phyloP scores from a whole-genome alignment of 2,113 vertebrate species.

The Dipodomys ordii region DNA sequence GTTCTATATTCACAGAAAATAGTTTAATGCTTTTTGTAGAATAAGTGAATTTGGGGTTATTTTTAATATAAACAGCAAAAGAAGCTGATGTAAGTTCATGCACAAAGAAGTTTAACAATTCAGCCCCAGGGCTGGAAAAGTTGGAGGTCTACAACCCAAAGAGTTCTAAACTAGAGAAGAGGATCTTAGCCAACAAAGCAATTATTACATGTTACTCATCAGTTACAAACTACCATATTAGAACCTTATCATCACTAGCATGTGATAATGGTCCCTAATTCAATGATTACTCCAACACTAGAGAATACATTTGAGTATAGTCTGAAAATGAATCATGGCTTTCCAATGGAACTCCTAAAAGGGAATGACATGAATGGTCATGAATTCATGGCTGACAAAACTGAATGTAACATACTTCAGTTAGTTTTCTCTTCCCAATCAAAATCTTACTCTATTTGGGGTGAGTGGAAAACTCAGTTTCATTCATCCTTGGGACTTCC shows the following conservation, averaged over 20 bases:
- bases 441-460: neutral
- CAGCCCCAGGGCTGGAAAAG: neutral
- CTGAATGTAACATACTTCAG: neutral
- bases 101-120: slow-evolving; percentile 30
- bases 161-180: neutral
- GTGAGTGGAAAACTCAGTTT: neutral
- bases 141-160: neutral
- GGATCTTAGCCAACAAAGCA: neutral
- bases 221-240: neutral
- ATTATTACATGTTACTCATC: neutral
- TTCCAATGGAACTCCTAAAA: slow-evolving; percentile 28
- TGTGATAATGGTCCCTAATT: neutral
- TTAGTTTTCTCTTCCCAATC: neutral
- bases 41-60: neutral
- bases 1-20: neutral
- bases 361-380: neutral
- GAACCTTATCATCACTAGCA: neutral
- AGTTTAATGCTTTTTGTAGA: slow-evolving; percentile 5
- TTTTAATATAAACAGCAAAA: slow-evolving; percentile 48
- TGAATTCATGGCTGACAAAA: neutral
- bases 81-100: neutral
- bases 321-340: neutral
- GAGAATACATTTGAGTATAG: neutral
- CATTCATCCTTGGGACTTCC: neutral
- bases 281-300: neutral